A percentile compares a stretch with the other conserved stretches of the same genome.
phyloP scores from a whole-genome alignment of 1,140 invertebrate species.

The Drosophila athabasca region DNA sequence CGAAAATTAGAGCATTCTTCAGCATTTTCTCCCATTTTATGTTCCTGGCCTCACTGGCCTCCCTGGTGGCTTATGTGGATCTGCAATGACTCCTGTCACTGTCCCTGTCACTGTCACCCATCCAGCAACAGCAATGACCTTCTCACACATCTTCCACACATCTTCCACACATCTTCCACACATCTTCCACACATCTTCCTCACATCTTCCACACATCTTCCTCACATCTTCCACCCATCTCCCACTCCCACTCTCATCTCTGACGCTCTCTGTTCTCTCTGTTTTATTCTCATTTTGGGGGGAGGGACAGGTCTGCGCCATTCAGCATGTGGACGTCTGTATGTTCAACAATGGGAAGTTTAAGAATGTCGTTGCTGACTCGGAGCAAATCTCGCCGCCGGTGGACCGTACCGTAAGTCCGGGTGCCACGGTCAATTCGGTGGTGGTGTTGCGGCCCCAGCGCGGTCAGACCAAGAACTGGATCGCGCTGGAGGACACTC shows the following conservation, averaged over 20 bases:
- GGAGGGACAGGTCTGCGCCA: slow-evolving; percentile 89
- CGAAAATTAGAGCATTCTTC: too few relatives aligned
- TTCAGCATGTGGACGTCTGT: slow-evolving; percentile 99
- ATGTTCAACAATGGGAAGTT: slow-evolving; percentile 99
- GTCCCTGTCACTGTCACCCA: too few relatives aligned
- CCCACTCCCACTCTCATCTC: neutral
- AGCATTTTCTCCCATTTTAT: too few relatives aligned
- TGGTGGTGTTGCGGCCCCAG: slow-evolving; percentile 88
- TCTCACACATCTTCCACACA: too few relatives aligned
- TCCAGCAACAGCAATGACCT: too few relatives aligned
- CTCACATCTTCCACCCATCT: neutral
- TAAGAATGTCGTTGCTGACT: slow-evolving; percentile 97
- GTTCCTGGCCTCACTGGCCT: too few relatives aligned
- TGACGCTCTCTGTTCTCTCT: neutral
- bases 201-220: too few relatives aligned
- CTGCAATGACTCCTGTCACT: too few relatives aligned
- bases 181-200: too few relatives aligned
- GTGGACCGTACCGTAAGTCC: slow-evolving; percentile 85
- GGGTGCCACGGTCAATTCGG: slow-evolving; percentile 86
- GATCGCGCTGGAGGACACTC: slow-evolving; percentile 79
- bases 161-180: too few relatives aligned
- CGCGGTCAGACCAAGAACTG: slow-evolving; percentile 85
- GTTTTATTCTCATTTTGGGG: neutral
- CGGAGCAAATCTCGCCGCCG: slow-evolving; percentile 86
- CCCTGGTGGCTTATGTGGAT: too few relatives aligned